Percentiles rank a stretch among this genome's conserved stretches.
Evolutionary conservation across 2,888 invertebrate species (phyloP).

Genomic region (Mesorhabditis sp.): DNA sequence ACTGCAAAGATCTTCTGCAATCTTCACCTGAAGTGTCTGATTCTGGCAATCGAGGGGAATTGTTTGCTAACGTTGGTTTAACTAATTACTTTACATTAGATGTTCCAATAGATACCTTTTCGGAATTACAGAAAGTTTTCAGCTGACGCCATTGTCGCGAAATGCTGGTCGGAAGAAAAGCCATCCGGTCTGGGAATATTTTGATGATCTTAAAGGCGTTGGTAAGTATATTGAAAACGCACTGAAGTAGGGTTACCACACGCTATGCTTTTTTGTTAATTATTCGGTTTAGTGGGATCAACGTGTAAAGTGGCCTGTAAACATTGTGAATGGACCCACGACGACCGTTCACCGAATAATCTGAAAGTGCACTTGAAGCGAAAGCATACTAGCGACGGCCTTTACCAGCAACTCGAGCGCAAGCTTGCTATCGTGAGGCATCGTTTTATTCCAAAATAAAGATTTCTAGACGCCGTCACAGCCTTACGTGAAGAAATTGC

Average conservation of each 20-base stretch:
- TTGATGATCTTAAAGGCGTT: conserved; percentile 43
- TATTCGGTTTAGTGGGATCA: background rate
- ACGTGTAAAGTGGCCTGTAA: conserved; percentile 42
- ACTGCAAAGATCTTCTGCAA: too few relatives aligned
- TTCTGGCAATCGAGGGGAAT: too few relatives aligned
- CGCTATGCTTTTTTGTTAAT: background rate
- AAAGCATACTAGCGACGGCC: conserved; percentile 43
- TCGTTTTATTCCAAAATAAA: conserved; percentile 11
- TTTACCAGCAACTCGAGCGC: conserved; percentile 40
- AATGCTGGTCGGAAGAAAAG: conserved; percentile 47
- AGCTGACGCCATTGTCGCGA: conserved; percentile 35
- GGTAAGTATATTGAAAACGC: conserved; percentile 26
- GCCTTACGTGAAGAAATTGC: conserved; percentile 48
- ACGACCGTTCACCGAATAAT: conserved; percentile 49
- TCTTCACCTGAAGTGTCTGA: too few relatives aligned
- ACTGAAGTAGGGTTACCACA: background rate
- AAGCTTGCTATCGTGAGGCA: conserved; percentile 38
- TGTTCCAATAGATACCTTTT: too few relatives aligned
- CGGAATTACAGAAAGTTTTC: too few relatives aligned
- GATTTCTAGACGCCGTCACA: conserved; percentile 48
- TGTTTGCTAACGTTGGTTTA: too few relatives aligned
- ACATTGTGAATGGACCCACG: conserved; percentile 44
- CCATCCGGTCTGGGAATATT: conserved; percentile 53
- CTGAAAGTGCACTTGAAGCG: conserved; percentile 47
- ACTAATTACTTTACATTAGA: too few relatives aligned